A percentile compares a stretch with the other conserved stretches of the same genome.
phyloP scores from a whole-genome alignment of 2,113 vertebrate genomes.

The Pituophis catenifer region DNA sequence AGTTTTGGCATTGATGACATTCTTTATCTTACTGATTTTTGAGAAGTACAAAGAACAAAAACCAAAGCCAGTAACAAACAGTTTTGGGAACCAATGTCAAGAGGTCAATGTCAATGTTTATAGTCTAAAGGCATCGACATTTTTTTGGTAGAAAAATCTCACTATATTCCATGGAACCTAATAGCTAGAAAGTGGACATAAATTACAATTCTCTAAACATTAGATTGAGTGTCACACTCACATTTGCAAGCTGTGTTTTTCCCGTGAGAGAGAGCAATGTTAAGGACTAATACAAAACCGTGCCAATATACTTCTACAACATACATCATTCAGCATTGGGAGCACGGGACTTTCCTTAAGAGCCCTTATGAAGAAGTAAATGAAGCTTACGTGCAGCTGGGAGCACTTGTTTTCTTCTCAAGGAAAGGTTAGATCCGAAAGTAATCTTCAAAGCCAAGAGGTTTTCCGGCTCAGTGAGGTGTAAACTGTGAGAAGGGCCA shows the following conservation, averaged over 20 bases:
- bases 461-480: conserved; percentile 38
- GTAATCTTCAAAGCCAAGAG: conserved; percentile 46
- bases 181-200: neutral
- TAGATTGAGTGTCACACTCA: neutral
- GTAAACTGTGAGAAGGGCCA: conserved; percentile 56
- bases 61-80: neutral
- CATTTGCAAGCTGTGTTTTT: conserved; percentile 2
- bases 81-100: neutral
- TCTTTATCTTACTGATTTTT: neutral
- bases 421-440: conserved; percentile 49
- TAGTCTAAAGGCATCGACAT: neutral
- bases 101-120: neutral
- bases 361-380: conserved; percentile 43
- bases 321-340: neutral
- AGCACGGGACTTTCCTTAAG: conserved; percentile 8
- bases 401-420: conserved; percentile 27
- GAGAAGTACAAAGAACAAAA: neutral
- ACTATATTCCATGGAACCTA: neutral
- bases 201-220: neutral
- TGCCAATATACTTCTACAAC: conserved; percentile 8
- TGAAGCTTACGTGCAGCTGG: conserved; percentile 62
- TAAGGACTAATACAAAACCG: conserved; percentile 8
- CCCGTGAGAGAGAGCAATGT: neutral
- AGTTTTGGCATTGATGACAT: neutral
- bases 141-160: neutral